A percentile compares a stretch with the other conserved stretches of the same genome.
Conservation (phyloP, 2,888 invertebrate genomes). For the Synergus gifuensis region DNA sequence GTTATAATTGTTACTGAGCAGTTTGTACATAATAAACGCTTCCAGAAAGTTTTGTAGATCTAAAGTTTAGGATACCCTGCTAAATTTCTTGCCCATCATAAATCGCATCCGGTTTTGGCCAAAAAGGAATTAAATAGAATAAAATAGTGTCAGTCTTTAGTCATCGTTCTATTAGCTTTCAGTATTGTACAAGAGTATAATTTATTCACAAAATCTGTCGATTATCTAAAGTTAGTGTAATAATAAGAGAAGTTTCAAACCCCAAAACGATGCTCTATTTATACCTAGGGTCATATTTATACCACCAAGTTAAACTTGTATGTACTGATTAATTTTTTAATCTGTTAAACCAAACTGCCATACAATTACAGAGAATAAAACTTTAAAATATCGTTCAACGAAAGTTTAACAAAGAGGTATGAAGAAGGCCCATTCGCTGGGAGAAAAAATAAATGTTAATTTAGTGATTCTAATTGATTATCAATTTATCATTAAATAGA, state of each 20-base stretch:
- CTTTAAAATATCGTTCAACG: background rate
- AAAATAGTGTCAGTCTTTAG: slow-evolving; percentile 23
- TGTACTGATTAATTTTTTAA: slow-evolving; percentile 20
- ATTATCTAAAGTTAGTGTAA: slow-evolving; percentile 24
- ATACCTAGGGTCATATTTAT: slow-evolving; percentile 27
- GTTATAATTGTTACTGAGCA: slow-evolving; percentile 16
- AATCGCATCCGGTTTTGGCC: slow-evolving; percentile 10
- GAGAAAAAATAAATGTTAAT: slow-evolving; percentile 4
- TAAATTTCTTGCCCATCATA: slow-evolving; percentile 32
- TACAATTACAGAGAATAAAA: background rate
- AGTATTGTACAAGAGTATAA: slow-evolving; percentile 33
- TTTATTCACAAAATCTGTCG: slow-evolving; percentile 32
- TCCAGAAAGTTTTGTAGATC: slow-evolving; percentile 27
- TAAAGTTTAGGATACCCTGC: slow-evolving; percentile 28
- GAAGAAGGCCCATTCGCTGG: slow-evolving; percentile 4
- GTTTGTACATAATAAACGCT: slow-evolving; percentile 16
- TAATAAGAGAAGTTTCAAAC: slow-evolving; percentile 1
- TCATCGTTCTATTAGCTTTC: slow-evolving; percentile 33
- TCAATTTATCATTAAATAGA: slow-evolving; percentile 6
- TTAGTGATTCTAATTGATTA: background rate
- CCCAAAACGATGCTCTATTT: slow-evolving; percentile 24
- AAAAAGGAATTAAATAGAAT: slow-evolving; percentile 27
- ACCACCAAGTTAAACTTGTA: slow-evolving; percentile 29
- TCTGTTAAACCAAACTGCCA: slow-evolving; percentile 20
- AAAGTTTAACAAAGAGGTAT: slow-evolving; percentile 33